phyloP scores from a whole-genome alignment of 53 echinoderm and acorn worm genomes.

The Pentamera pediparva region DNA sequence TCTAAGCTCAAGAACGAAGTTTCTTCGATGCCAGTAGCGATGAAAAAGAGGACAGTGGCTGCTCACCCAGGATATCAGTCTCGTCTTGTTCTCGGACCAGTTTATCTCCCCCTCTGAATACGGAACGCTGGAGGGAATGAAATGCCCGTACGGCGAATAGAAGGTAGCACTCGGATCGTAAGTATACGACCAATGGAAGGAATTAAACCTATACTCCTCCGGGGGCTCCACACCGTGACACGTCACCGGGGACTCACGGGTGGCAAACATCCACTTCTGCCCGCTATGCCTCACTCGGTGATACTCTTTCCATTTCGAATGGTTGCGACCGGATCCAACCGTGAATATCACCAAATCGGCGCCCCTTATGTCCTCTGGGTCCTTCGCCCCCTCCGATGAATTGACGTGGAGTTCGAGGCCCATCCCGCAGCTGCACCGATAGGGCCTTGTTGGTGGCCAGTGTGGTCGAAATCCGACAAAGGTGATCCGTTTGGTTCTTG shows the following conservation, averaged over 20 bases:
- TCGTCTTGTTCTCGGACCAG: constrained; percentile 57
- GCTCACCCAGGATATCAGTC: constrained; percentile 60
- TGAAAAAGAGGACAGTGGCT: constrained; percentile 55
- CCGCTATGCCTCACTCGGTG: not conserved
- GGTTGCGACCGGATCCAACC: not conserved
- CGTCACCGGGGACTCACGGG: constrained; percentile 3
- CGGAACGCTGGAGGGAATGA: not conserved
- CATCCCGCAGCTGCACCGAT: not conserved
- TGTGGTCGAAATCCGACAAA: constrained; percentile 10
- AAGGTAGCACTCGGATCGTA: constrained; percentile 2
- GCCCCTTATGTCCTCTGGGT: not conserved
- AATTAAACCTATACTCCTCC: constrained; percentile 3
- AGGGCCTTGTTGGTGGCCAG: not conserved
- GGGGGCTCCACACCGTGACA: not conserved
- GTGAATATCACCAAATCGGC: constrained; percentile 16
- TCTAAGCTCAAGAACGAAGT: constrained; percentile 42
- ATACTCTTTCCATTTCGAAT: not conserved
- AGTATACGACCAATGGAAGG: constrained; percentile 17
- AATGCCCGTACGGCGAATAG: not conserved
- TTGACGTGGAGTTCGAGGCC: not conserved
- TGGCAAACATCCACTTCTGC: constrained; percentile 21
- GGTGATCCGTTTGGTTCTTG: not conserved
- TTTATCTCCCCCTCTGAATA: constrained; percentile 21
- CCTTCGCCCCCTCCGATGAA: constrained; percentile 1
- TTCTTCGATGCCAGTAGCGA: constrained; percentile 42